Evolutionary conservation across 1,140 invertebrate genomes (phyloP).

Genomic region (Lepidurus apus): DNA sequence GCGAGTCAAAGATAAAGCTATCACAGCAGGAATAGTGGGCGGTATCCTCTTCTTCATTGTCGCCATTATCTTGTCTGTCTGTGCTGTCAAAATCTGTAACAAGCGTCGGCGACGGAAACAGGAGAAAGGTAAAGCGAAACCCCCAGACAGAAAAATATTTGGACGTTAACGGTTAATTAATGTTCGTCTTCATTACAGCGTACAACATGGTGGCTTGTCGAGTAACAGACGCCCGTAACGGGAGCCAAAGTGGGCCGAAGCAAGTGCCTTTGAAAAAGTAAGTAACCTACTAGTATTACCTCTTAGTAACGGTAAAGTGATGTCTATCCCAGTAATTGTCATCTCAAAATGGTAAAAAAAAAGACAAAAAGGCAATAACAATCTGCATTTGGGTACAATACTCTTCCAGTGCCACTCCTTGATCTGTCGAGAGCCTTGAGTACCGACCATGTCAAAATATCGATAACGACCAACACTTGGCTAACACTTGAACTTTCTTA

Average conservation of each 20-base stretch:
- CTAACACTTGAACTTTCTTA: constrained; percentile 4
- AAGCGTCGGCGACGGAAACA: constrained; percentile 91
- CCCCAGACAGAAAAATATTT: neutral
- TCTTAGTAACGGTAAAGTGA: neutral
- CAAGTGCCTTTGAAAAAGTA: constrained; percentile 92
- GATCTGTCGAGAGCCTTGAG: neutral
- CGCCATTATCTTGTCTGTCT: constrained; percentile 89
- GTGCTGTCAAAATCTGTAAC: constrained; percentile 95
- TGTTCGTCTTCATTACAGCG: constrained; percentile 53
- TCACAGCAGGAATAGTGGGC: constrained; percentile 86
- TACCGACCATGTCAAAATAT: neutral
- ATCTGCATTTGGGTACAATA: neutral
- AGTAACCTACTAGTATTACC: constrained; percentile 31
- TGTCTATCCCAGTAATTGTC: neutral
- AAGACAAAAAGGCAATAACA: too few species aligned
- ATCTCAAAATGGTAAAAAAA: neutral
- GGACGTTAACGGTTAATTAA: neutral
- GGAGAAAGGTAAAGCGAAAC: constrained; percentile 74
- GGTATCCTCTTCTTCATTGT: constrained; percentile 94
- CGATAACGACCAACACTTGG: constrained; percentile 18
- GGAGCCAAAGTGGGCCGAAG: constrained; percentile 73
- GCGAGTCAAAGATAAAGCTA: constrained; percentile 83
- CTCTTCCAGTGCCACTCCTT: too few species aligned
- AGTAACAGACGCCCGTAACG: constrained; percentile 83
- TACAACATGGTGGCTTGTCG: constrained; percentile 96